These are phyloP conservation scores for Mus caroli DNA, from an alignment of 2,797 vertebrate species.

Conservation along the genomic window DNA sequence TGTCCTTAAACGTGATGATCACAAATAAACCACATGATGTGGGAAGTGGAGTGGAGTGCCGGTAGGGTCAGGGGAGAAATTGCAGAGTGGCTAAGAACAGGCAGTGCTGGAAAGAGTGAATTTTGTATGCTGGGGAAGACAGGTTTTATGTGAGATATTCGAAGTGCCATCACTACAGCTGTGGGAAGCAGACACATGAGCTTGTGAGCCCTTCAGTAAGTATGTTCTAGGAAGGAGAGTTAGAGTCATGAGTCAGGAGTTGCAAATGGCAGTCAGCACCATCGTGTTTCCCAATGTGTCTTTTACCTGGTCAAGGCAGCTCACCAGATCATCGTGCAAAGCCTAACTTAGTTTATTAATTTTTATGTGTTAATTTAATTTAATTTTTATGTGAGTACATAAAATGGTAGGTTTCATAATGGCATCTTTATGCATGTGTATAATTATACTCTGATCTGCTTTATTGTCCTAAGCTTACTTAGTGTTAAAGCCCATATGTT, in stretches of 20 bases:
- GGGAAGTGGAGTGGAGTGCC: background rate
- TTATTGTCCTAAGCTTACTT: background rate
- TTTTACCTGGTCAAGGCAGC: background rate
- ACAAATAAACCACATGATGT: background rate
- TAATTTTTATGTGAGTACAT: background rate
- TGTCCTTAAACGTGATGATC: conserved; percentile 27
- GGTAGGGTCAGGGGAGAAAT: accelerated
- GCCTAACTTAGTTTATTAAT: background rate
- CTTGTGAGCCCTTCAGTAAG: background rate
- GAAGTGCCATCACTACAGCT: background rate
- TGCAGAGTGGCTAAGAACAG: background rate
- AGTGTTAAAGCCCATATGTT: background rate
- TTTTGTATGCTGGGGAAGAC: background rate
- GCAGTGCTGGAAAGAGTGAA: background rate
- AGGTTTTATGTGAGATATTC: accelerated
- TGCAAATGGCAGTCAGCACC: background rate
- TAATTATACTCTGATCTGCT: background rate
- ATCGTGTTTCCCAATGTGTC: background rate
- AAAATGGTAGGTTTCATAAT: background rate
- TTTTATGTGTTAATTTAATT: background rate
- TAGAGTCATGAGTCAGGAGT: background rate
- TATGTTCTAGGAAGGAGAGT: background rate
- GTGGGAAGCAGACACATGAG: background rate
- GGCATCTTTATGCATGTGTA: background rate
- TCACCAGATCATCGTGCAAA: background rate